Conservation (phyloP, 2,113 vertebrate species). For the Tichodroma muraria region DNA sequence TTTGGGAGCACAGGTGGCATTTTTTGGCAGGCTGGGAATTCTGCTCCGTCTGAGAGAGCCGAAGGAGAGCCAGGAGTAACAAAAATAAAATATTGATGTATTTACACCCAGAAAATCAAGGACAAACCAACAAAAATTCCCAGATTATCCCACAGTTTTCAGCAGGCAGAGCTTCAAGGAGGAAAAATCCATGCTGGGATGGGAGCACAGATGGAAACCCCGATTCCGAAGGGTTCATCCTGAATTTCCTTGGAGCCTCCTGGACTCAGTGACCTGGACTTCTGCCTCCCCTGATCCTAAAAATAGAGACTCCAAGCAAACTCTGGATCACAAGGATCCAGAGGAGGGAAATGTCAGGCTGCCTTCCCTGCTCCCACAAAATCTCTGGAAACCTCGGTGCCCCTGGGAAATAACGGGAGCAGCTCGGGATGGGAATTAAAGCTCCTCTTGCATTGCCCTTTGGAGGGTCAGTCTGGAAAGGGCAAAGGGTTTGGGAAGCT, state of each 20-base stretch:
- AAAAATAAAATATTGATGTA: background rate
- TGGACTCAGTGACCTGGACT: background rate
- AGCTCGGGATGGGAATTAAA: background rate
- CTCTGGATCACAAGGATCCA: background rate
- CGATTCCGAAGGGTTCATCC: background rate
- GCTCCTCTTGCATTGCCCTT: background rate
- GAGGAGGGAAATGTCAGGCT: background rate
- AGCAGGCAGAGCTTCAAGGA: background rate
- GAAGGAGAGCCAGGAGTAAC: background rate
- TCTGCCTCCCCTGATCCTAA: background rate
- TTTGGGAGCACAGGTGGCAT: background rate
- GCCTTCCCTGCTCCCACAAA: background rate
- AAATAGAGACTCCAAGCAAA: background rate
- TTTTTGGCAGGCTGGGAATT: background rate
- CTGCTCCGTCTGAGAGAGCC: background rate
- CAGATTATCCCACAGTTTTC: background rate
- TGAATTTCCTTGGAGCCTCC: background rate
- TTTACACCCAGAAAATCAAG: background rate
- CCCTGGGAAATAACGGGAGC: background rate
- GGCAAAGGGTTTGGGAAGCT: background rate
- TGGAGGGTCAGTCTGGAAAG: slow-evolving; percentile 28
- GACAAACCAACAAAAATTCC: background rate
- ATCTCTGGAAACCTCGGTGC: background rate
- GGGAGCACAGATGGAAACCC: background rate
- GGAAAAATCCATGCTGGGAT: background rate